These are phyloP conservation scores for Dicentrarchus labrax DNA, from an alignment of 2,113 vertebrate genomes.

Conservation along the genomic window DNA sequence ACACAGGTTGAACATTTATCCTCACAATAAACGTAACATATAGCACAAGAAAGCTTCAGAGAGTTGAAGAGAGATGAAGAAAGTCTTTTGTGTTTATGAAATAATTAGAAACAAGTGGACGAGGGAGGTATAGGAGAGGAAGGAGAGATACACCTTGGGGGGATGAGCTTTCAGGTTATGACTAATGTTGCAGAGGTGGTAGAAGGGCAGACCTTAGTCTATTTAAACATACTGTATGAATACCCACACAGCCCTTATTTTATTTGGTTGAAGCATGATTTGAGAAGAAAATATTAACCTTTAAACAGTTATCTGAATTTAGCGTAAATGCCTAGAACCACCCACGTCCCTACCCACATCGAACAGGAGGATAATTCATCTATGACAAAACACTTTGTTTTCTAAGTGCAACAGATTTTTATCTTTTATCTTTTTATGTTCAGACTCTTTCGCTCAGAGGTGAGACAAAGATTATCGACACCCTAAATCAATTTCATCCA, in stretches of 20 bases:
- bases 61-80: not conserved
- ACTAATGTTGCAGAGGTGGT: constrained; percentile 61
- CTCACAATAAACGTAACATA: not conserved
- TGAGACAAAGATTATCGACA: not conserved
- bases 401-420: not conserved
- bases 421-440: not conserved
- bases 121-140: not conserved
- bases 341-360: not conserved
- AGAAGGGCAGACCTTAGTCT: constrained; percentile 41
- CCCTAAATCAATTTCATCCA: not conserved
- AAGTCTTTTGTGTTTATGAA: not conserved
- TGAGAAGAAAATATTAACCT: constrained; percentile 30
- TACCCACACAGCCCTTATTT: constrained; percentile 50
- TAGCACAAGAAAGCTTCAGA: not conserved
- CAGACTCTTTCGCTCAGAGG: not conserved
- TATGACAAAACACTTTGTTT: not conserved
- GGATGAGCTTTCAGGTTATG: constrained; percentile 57
- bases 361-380: not conserved
- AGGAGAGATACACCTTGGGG: not conserved
- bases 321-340: not conserved
- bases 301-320: constrained; percentile 6
- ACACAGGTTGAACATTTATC: too few relatives aligned
- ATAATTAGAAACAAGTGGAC: constrained; percentile 24
- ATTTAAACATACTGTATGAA: constrained; percentile 43
- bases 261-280: constrained; percentile 18